Evolutionary conservation across 2,888 invertebrate genomes (phyloP).

Genomic region (Himalopsyche kuldschensis): DNA sequence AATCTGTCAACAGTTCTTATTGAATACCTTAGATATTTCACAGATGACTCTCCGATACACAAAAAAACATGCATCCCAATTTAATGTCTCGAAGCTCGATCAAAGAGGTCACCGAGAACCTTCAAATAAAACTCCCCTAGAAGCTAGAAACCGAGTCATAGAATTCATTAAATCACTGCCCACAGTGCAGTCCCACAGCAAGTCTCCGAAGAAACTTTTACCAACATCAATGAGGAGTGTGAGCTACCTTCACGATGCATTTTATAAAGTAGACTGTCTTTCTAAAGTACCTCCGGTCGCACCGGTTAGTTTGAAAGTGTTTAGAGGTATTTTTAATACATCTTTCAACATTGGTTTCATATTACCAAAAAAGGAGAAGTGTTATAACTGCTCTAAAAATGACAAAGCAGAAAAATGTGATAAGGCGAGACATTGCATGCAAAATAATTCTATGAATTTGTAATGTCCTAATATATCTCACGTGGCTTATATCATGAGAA

Average conservation of each 20-base stretch:
- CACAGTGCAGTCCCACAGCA: background rate
- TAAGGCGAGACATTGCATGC: background rate
- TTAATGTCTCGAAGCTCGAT: constrained; percentile 5
- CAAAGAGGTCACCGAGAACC: constrained; percentile 5
- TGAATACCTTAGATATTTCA: constrained; percentile 10
- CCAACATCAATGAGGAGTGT: background rate
- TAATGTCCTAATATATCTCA: background rate
- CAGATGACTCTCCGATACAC: background rate
- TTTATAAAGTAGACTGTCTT: background rate
- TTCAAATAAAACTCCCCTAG: background rate
- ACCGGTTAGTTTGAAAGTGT: background rate
- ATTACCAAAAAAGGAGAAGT: background rate
- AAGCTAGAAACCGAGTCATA: background rate
- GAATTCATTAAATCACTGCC: constrained; percentile 7
- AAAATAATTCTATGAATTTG: background rate
- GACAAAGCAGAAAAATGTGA: background rate
- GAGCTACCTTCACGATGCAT: background rate
- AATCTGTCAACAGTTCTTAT: constrained; percentile 7
- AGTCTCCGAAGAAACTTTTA: background rate
- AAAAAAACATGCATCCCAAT: background rate
- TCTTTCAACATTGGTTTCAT: background rate
- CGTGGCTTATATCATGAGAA: too few species aligned
- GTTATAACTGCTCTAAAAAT: background rate
- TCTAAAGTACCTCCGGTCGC: background rate
- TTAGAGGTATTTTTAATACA: background rate